A percentile compares a stretch with the other conserved stretches of the same genome.
Conservation (phyloP, 2,113 vertebrate genomes). For the Anser cygnoides region DNA sequence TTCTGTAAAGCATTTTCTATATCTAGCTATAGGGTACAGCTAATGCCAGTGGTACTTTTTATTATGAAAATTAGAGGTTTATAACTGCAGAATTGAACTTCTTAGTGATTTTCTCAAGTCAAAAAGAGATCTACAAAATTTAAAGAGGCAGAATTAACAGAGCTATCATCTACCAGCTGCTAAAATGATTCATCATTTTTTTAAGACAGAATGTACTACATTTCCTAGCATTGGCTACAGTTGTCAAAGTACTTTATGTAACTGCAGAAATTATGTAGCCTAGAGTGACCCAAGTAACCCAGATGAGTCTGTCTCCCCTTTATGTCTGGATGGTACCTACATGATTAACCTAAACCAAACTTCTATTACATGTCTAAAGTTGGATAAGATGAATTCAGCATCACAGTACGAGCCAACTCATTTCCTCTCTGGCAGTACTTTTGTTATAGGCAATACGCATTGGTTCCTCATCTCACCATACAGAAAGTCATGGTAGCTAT, state of each 20-base stretch:
- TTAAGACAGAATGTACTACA: neutral
- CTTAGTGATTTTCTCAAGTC: neutral
- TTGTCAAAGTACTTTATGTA: neutral
- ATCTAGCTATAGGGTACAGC: neutral
- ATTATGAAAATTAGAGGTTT: neutral
- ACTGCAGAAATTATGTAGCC: neutral
- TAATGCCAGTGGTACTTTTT: neutral
- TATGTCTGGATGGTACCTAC: neutral
- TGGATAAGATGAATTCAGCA: neutral
- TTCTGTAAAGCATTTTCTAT: neutral
- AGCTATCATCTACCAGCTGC: neutral
- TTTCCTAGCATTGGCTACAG: neutral
- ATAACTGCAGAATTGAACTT: neutral
- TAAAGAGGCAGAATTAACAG: neutral
- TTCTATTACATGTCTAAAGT: neutral
- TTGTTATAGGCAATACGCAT: neutral
- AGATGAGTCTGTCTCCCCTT: neutral
- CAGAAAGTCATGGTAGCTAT: neutral
- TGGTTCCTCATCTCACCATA: neutral
- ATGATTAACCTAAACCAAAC: neutral
- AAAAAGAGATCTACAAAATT: neutral
- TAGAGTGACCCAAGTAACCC: neutral
- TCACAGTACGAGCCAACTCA: neutral
- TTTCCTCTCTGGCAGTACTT: neutral
- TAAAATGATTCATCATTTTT: neutral